Percentiles rank a stretch among this genome's conserved stretches.
These are phyloP conservation scores for Limnothrissa miodon DNA, from an alignment of 2,113 vertebrate species.

Conservation along the genomic window DNA sequence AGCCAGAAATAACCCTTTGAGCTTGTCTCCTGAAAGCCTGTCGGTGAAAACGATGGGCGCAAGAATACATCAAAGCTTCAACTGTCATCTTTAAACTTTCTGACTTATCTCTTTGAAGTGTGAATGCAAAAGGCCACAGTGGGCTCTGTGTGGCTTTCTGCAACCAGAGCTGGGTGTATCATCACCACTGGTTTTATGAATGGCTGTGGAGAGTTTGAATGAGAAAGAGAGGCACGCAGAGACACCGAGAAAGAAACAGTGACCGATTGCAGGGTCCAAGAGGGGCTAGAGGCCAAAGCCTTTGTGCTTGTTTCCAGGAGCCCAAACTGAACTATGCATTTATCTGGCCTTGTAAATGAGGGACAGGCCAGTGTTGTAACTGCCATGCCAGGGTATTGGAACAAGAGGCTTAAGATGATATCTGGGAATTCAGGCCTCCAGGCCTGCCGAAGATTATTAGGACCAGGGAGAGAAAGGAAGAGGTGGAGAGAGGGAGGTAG, in stretches of 20 bases:
- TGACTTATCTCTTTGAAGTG: constrained; percentile 9
- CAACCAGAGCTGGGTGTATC: not conserved
- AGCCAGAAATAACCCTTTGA: constrained; percentile 33
- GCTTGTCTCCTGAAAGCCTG: not conserved
- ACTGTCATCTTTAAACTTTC: constrained; percentile 4
- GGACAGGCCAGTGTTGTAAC: constrained; percentile 71
- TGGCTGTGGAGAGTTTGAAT: not conserved
- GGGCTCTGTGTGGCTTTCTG: not conserved
- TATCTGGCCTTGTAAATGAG: constrained; percentile 77
- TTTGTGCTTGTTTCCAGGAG: constrained; percentile 3
- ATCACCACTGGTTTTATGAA: not conserved
- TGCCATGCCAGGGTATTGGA: constrained; percentile 72
- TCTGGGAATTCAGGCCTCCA: constrained; percentile 67
- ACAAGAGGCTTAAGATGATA: constrained; percentile 81
- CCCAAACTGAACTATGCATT: constrained; percentile 59
- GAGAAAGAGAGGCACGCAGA: not conserved
- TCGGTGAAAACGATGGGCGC: not conserved
- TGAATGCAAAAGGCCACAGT: not conserved
- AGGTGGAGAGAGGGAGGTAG: constrained; percentile 34
- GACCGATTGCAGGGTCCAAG: not conserved
- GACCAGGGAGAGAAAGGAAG: constrained; percentile 60
- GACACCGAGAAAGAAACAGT: not conserved
- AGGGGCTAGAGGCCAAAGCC: not conserved
- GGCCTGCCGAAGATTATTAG: constrained; percentile 74
- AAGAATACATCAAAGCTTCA: not conserved